Conservation (phyloP, 2,113 vertebrate genomes). For the Engystomops pustulosus region DNA sequence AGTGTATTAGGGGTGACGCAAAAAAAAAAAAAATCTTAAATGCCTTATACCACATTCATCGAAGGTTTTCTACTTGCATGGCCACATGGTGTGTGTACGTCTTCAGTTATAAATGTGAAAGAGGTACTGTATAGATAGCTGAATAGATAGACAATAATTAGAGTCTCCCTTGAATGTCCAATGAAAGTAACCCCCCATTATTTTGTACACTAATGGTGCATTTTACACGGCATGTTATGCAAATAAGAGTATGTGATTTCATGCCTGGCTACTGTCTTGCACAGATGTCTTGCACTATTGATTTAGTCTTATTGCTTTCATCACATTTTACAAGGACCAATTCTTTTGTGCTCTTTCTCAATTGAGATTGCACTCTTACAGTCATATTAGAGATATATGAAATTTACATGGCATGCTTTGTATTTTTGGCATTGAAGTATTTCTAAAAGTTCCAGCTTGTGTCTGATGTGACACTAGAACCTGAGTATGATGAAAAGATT, state of each 20-base stretch:
- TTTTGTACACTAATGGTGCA: background rate
- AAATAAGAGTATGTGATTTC: background rate
- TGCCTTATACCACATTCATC: too few species aligned
- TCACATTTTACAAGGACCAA: background rate
- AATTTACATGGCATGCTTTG: background rate
- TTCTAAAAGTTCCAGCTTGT: background rate
- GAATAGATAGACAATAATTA: too few species aligned
- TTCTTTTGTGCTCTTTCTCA: background rate
- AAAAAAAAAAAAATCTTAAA: too few species aligned
- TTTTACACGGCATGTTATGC: background rate
- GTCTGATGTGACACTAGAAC: background rate
- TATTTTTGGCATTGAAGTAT: background rate
- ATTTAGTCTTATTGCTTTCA: conserved; percentile 1
- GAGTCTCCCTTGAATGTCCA: background rate
- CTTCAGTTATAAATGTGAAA: too few species aligned
- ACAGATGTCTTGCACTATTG: background rate
- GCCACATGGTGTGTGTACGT: too few species aligned
- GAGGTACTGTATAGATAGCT: too few species aligned
- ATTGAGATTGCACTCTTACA: background rate
- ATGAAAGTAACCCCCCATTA: background rate
- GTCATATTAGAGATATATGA: background rate
- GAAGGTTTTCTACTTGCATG: too few species aligned
- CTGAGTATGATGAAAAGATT: background rate
- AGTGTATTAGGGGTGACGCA: too few species aligned
- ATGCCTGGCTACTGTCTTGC: background rate